Conservation (phyloP, 2,113 vertebrate species). For the Chiloscyllium plagiosum region DNA sequence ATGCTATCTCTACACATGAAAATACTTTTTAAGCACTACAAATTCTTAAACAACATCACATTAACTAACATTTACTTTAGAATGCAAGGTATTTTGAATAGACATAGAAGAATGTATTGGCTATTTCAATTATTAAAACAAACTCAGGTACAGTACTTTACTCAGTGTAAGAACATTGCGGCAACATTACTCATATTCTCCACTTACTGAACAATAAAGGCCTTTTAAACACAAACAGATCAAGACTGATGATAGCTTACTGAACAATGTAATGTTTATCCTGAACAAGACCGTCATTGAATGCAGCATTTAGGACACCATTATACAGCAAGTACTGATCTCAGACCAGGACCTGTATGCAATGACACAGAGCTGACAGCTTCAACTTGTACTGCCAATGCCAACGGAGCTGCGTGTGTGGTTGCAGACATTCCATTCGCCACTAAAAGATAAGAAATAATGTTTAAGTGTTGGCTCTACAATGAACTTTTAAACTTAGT, state of each 20-base stretch:
- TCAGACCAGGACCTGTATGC: not conserved
- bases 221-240: conserved; percentile 18
- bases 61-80: not conserved
- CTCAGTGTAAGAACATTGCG: not conserved
- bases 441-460: not conserved
- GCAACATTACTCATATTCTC: not conserved
- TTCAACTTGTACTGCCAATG: not conserved
- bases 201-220: conserved; percentile 12
- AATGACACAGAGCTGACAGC: not conserved
- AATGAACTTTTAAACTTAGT: not conserved
- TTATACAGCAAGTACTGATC: not conserved
- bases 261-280: conserved; percentile 16
- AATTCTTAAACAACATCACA: conserved; percentile 20
- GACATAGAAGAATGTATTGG: not conserved
- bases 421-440: not conserved
- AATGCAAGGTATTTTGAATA: not conserved
- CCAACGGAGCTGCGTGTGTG: not conserved
- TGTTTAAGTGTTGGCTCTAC: not conserved
- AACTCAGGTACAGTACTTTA: not conserved
- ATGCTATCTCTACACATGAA: not conserved
- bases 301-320: not conserved
- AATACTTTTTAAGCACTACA: not conserved
- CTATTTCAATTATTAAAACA: not conserved
- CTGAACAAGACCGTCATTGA: not conserved
- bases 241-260: conserved; percentile 9